Base-by-base conservation (phyloP, 2,888 invertebrate species). In the Lochmaea capreae region DNA sequence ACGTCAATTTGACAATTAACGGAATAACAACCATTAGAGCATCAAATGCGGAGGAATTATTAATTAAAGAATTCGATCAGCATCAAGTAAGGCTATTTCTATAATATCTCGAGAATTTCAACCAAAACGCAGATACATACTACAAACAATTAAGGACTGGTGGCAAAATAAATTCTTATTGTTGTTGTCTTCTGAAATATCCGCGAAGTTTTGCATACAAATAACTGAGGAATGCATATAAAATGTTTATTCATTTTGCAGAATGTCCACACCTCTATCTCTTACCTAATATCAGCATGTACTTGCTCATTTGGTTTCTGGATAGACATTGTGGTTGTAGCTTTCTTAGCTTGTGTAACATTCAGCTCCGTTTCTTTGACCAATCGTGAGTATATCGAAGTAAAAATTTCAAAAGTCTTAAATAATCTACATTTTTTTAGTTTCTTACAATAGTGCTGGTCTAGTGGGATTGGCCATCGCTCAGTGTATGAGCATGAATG, bases 221-320 rank as follows among this genome's bases (percentile, higher is more conserved):
- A n/a, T n/a, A n/a, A n/a, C n/a, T n/a, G n/a, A n/a, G n/a, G n/a
- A n/a, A n/a, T 9, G 33, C 33, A 39, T 39, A 39, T 39, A 8
- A 39, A 39, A 8, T 9, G 33, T 8, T 39, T 39, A n/a, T 70
- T 49, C 46, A 49, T 67, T 71, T 79, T 80, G 67, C 57, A 84
- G 82, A 83, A 84, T 74, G 79, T 90, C 0, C 93, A 93, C 80
- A 92, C 92, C 0, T 89, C 91, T 6, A 90, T 92, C 12, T 92
- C 91, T 90, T 92, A 83, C 80, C 83, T 92, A 65, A 90, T 90
- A 3, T 86, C 92, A 18, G 87, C 90, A 14, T 88, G 90, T 18
- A 90, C 91, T 76, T 89, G 90, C 4, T 89, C 91, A 0, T 93
- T 92, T 84, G 90, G 92, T 0, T 87, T 93, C 39, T 92, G 92